Evolutionary conservation across 2,888 invertebrate genomes (phyloP), one percentile per base, ranked within the genome.

Genomic region (Drosophila sordidula): DNA sequence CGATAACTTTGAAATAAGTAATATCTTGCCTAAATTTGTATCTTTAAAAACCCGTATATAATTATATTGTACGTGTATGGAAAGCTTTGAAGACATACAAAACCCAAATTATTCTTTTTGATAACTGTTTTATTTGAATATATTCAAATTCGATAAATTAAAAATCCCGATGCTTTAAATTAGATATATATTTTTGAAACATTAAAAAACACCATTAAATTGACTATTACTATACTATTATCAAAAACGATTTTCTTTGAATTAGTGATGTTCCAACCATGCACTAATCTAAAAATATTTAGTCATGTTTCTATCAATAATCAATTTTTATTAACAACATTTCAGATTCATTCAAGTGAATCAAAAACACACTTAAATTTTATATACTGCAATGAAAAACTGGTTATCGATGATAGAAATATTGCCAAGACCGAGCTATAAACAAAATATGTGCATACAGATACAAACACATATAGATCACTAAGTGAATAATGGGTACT

Each of bases 401-500:
- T 61, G 29, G 38, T 16, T 14, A 29, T 12, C 12, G 38, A 18
- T 32, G 22, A 62, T 18, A 9, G 41, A 57, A 32, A 29, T 57
- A 39, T 54, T 1, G 29, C 22, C 9, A 22, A 44, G 26, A 44
- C 11, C 6, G 9, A 50, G 0, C 12, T 12, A 56, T 47, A 39
- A 39, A 29, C 8, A 45, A 18, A 22, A 8, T 6, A 50, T n/a
- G 14, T 6, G 9, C 0, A 16, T 42, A 12, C 9, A 34, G 22
- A 44, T 8, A 34, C 1, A 41, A 25, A 8, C 3, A 29, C 22
- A 0, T 44, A 6, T 36, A 3, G n/a, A 45, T 32, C 25, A 36
- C 8, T 45, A 70, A 52, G 25, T 57, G 49, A 39, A 50, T 50
- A 44, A 18, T 62, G 49, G 18, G 11, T 14, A 51, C 25, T 32